A percentile compares a stretch with the other conserved stretches of the same genome.
Evolutionary conservation across 64 coral and sea anemone genomes (phyloP).

Genomic region (Acropora tenuis): DNA sequence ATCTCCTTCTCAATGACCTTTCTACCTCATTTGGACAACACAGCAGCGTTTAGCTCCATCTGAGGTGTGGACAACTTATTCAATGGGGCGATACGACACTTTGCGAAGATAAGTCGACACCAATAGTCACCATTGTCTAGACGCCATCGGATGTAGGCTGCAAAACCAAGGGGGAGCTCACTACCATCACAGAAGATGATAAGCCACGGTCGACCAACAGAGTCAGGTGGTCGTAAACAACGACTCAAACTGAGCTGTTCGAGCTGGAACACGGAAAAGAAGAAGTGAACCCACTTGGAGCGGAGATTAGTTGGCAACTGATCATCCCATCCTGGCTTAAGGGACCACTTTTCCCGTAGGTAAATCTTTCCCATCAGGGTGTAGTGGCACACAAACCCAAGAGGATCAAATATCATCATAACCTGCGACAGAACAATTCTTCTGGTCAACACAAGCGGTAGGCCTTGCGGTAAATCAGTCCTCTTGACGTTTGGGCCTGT

Average conservation of each 20-base stretch:
- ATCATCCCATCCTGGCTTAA: conserved; percentile 71
- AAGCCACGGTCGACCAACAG: conserved; percentile 52
- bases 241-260: conserved; percentile 56
- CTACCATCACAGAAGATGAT: conserved; percentile 77
- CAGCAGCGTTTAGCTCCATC: conserved; percentile 71
- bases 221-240: conserved; percentile 21
- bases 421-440: conserved; percentile 83
- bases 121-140: conserved; percentile 35
- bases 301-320: conserved; percentile 42
- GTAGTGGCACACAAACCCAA: conserved; percentile 77
- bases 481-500: conserved; percentile 46
- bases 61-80: conserved; percentile 74
- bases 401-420: conserved; percentile 83
- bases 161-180: conserved; percentile 73
- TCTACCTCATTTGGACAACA: conserved; percentile 68
- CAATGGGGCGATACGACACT: conserved; percentile 64
- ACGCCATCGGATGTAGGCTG: conserved; percentile 71
- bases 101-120: conserved; percentile 79
- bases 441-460: conserved; percentile 72
- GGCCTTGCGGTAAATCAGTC: conserved; percentile 41
- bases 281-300: conserved; percentile 59
- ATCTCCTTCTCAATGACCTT: conserved; percentile 77
- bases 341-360: conserved; percentile 66
- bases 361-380: conserved; percentile 68
- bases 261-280: conserved; percentile 55